Evolutionary conservation across 2,113 vertebrate species (phyloP), one percentile per base, ranked within the genome.

Genomic region (Rafetus swinhoei): DNA sequence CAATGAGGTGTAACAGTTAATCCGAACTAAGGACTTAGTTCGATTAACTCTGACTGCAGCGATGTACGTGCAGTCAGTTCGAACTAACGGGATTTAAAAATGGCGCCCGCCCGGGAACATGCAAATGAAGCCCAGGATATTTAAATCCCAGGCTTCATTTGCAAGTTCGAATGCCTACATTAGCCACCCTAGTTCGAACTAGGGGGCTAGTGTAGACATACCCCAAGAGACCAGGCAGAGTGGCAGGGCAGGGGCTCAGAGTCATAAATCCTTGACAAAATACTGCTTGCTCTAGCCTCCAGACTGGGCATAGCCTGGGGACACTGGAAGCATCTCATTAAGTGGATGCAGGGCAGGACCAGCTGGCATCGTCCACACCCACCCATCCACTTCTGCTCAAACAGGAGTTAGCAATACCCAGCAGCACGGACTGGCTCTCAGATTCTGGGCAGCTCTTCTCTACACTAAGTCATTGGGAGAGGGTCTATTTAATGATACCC

Each of bases 181-280:
- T 45, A 45, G 45, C 45, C 45, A 45, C 5, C 45, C 45, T 45
- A 45, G 45, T 45, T 45, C 45, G 45, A 45, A 45, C 45, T 45
- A 45, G 45, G 45, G 45, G 45, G 45, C 45, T 45, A 54, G 86
- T 94, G 94, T 92, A 91, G 53, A 92, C 79, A 89, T 5, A 82
- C 93, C 88, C 96, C n/a, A 35, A 21, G n/a, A 72, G 32, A 18
- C 18, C 65, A 72, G 65, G 21, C n/a, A 21, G 65, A 72, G n/a
- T 35, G 9, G 18, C 87, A 81, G 90, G 90, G 32, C 77, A 39
- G 19, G n/a, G 27, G 21, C 86, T 93, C 2, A 0, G 76, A 69
- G 88, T 79, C 60, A 88, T 85, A 85, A 95, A 84, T 65, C 21
- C 59, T 55, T 74, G 90, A 93, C 82, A 84, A 95, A 94, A 93